These are phyloP conservation scores for Drosophila merina DNA, from an alignment of 2,888 invertebrate genomes.

Conservation along the genomic window DNA sequence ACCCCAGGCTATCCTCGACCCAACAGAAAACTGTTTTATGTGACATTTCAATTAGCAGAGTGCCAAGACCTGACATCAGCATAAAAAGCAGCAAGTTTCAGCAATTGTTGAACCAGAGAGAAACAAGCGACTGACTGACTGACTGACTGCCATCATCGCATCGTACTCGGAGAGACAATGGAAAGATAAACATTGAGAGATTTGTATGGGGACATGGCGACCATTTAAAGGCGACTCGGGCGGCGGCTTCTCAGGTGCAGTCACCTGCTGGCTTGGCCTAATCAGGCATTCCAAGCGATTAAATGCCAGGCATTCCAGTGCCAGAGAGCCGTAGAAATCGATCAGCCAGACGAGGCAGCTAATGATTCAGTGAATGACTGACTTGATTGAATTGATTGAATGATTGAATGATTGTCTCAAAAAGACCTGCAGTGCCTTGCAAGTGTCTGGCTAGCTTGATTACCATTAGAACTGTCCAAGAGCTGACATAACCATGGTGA, in stretches of 20 bases:
- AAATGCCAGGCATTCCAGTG: conserved; percentile 12
- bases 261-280: conserved; percentile 17
- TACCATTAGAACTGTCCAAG: conserved; percentile 33
- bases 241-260: conserved; percentile 1
- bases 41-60: conserved; percentile 65
- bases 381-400: conserved; percentile 22
- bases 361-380: conserved; percentile 10
- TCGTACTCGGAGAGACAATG: not conserved
- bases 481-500: conserved; percentile 26
- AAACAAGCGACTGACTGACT: not conserved
- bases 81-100: conserved; percentile 39
- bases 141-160: no score
- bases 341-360: not conserved
- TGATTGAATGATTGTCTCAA: conserved; percentile 17
- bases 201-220: not conserved
- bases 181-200: conserved; percentile 2
- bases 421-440: conserved; percentile 16
- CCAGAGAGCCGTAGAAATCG: conserved; percentile 8
- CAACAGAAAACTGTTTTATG: conserved; percentile 31
- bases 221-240: no score
- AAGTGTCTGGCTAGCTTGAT: not conserved
- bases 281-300: conserved; percentile 27
- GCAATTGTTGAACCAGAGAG: conserved; percentile 32
- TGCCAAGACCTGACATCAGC: conserved; percentile 46
- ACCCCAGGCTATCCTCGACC: conserved; percentile 9